A percentile compares a stretch with the other conserved stretches of the same genome.
These are phyloP conservation scores for Escarpia spicata DNA, from an alignment of 2,888 invertebrate species.

Conservation along the genomic window DNA sequence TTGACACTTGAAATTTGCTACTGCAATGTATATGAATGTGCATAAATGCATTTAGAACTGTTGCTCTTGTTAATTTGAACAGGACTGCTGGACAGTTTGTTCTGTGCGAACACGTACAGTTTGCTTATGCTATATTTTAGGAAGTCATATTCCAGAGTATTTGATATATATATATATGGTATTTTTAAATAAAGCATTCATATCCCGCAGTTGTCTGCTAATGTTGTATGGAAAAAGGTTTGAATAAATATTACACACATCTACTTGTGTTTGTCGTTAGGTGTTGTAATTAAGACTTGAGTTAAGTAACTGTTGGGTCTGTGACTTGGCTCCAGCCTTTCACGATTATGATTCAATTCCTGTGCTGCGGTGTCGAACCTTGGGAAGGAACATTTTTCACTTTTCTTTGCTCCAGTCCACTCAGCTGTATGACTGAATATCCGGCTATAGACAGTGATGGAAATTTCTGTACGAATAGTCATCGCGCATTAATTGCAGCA, in stretches of 20 bases:
- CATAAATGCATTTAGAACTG: too few relatives aligned
- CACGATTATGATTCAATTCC: background rate
- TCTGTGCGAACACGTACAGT: too few relatives aligned
- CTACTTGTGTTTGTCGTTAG: background rate
- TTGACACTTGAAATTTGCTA: too few relatives aligned
- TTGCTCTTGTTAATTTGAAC: too few relatives aligned
- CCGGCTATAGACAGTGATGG: too few relatives aligned
- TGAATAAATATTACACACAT: background rate
- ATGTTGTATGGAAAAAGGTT: background rate
- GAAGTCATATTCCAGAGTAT: background rate
- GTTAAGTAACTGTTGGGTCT: background rate
- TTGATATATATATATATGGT: background rate
- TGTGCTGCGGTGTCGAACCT: background rate
- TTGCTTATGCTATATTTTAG: background rate
- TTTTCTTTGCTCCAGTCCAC: too few relatives aligned
- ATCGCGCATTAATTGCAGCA: too few relatives aligned
- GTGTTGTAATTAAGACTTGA: background rate
- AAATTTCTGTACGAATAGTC: too few relatives aligned
- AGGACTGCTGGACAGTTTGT: too few relatives aligned
- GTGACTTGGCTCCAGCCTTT: background rate
- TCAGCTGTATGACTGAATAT: too few relatives aligned
- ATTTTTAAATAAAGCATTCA: background rate
- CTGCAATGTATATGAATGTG: too few relatives aligned
- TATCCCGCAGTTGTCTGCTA: background rate
- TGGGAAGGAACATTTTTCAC: too few relatives aligned